Evolutionary conservation across 2,113 vertebrate species (phyloP).

Genomic region (Callaeas wilsoni): DNA sequence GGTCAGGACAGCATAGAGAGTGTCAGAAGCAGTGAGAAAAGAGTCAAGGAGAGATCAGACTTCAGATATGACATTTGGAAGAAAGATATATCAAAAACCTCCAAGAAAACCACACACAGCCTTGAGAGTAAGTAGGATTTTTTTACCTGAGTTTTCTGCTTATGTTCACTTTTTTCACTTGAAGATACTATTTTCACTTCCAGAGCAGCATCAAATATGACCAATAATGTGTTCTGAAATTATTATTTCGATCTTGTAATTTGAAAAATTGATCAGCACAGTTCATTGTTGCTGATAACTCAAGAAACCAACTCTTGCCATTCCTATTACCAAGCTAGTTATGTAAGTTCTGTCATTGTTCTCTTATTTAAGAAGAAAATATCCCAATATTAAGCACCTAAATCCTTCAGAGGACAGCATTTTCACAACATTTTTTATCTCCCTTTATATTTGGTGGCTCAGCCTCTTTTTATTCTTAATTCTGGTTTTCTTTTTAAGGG

Average conservation of each 20-base stretch:
- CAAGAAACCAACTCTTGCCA: not conserved
- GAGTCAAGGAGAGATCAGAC: not conserved
- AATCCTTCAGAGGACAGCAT: not conserved
- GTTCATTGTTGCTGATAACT: not conserved
- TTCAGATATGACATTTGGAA: not conserved
- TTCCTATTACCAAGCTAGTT: not conserved
- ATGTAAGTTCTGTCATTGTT: not conserved
- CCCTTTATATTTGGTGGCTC: not conserved
- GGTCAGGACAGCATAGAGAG: not conserved
- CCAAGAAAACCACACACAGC: not conserved
- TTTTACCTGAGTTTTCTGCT: not conserved
- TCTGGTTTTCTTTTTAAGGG: not conserved
- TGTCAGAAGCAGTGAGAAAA: not conserved
- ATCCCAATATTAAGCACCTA: not conserved
- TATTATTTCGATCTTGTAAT: not conserved
- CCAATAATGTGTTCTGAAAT: not conserved
- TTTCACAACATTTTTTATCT: not conserved
- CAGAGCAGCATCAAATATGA: not conserved
- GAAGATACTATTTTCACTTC: not conserved
- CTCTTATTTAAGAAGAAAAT: not conserved
- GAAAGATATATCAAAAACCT: not conserved
- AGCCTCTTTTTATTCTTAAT: not conserved
- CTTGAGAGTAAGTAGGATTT: not conserved
- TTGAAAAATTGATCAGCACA: not conserved
- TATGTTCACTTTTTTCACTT: not conserved